A percentile compares a stretch with the other conserved stretches of the same genome.
Evolutionary conservation across 2,888 invertebrate genomes (phyloP).

Genomic region (Tachystola acroxantha): DNA sequence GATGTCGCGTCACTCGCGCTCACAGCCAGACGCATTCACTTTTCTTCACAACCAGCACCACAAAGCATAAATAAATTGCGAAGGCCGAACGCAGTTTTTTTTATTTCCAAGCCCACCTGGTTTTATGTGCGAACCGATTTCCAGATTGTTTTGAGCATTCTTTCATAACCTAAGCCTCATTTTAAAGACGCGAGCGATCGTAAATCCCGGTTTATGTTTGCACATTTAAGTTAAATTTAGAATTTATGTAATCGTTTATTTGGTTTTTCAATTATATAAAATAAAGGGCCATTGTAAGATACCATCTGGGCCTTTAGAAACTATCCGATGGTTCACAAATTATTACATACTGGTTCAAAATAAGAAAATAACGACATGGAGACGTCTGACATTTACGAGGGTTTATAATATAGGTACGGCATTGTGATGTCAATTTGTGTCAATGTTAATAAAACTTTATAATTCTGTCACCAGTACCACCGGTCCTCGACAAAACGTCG

Average conservation of each 20-base stretch:
- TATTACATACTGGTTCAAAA: conserved; percentile 8
- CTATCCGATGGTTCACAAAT: too few species aligned
- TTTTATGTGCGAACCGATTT: conserved; percentile 52
- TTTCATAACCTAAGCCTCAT: conserved; percentile 61
- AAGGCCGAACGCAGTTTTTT: conserved; percentile 55
- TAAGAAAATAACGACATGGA: conserved; percentile 2
- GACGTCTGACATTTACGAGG: conserved; percentile 34
- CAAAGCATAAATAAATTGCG: conserved; percentile 46
- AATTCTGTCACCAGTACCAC: conserved; percentile 15
- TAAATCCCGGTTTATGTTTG: conserved; percentile 61
- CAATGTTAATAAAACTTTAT: conserved; percentile 26
- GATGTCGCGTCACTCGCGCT: conserved; percentile 46
- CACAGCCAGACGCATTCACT: conserved; percentile 50
- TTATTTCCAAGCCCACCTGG: conserved; percentile 59
- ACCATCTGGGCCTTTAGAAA: too few species aligned
- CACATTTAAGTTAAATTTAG: conserved; percentile 57
- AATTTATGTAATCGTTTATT: conserved; percentile 41
- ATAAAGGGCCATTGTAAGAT: too few species aligned
- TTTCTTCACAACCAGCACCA: conserved; percentile 47
- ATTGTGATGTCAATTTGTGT: conserved; percentile 36
- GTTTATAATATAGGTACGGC: conserved; percentile 28
- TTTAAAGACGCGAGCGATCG: conserved; percentile 54
- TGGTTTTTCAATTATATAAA: too few species aligned
- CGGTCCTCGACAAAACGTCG: conserved; percentile 15
- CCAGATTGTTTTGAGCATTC: conserved; percentile 57